A percentile compares a stretch with the other conserved stretches of the same genome.
These are phyloP conservation scores for Cancer borealis DNA, from an alignment of 2,888 invertebrate species.

Conservation along the genomic window DNA sequence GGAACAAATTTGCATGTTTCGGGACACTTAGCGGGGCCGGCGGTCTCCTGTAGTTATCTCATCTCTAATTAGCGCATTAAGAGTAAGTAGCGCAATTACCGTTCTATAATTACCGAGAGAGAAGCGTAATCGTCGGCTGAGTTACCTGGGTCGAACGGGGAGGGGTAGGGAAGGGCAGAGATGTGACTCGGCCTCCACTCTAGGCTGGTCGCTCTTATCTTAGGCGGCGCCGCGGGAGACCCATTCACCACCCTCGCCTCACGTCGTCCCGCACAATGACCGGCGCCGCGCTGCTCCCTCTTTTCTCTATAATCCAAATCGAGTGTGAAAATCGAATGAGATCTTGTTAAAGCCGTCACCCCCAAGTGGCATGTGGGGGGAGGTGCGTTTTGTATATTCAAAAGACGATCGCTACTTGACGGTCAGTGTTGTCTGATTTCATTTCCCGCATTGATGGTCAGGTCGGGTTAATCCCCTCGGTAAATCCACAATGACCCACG, in stretches of 20 bases:
- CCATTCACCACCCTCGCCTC: conserved; percentile 27
- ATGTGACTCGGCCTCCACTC: not conserved
- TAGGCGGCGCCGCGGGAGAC: conserved; percentile 25
- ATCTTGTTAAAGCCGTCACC: not conserved
- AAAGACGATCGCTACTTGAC: conserved; percentile 12
- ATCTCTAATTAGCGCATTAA: conserved; percentile 43
- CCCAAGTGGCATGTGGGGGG: not conserved
- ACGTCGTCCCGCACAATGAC: conserved; percentile 25
- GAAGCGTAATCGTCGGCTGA: conserved; percentile 38
- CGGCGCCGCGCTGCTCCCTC: conserved; percentile 11
- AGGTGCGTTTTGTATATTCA: not conserved
- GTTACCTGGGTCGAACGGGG: conserved; percentile 20
- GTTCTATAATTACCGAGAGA: conserved; percentile 38
- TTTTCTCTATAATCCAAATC: conserved; percentile 38
- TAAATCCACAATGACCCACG: not conserved
- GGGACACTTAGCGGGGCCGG: conserved; percentile 38
- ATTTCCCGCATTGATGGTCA: conserved; percentile 13
- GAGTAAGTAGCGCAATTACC: conserved; percentile 45
- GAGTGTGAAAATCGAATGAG: conserved; percentile 38
- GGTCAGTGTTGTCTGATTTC: not conserved
- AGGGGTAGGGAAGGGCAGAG: not conserved
- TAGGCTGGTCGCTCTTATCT: conserved; percentile 26
- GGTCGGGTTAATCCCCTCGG: not conserved
- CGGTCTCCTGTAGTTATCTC: conserved; percentile 43
- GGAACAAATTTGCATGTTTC: conserved; percentile 43